A percentile compares a stretch with the other conserved stretches of the same genome.
phyloP scores from a whole-genome alignment of 2,113 vertebrate genomes.

The Edolisoma coerulescens region DNA sequence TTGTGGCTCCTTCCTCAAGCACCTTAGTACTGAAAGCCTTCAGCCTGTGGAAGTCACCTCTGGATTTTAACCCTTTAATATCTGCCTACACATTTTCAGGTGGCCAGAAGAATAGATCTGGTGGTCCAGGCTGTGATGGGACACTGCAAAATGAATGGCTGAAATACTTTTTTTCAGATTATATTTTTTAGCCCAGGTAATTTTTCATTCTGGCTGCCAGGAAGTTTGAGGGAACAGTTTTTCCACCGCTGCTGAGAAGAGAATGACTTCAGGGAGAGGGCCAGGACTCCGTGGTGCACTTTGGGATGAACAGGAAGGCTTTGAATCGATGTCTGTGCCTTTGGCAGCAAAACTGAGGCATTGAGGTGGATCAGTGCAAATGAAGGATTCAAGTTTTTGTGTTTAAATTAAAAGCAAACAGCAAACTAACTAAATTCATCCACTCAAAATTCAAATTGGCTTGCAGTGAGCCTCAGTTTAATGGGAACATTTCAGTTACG shows the following conservation, averaged over 20 bases:
- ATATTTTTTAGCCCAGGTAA: not conserved
- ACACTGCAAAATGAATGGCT: not conserved
- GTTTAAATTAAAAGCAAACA: conserved; percentile 12
- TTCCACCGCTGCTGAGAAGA: not conserved
- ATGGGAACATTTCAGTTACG: not conserved
- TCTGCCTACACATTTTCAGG: rapidly evolving
- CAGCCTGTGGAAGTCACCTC: not conserved
- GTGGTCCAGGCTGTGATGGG: rapidly evolving
- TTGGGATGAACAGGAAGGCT: not conserved
- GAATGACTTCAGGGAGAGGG: not conserved
- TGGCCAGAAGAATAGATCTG: not conserved
- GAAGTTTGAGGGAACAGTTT: not conserved
- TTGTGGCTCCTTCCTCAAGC: not conserved
- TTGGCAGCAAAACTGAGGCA: not conserved
- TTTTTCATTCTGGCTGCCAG: not conserved
- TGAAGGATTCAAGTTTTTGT: not conserved
- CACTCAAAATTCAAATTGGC: not conserved
- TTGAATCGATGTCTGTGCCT: not conserved
- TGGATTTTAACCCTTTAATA: not conserved
- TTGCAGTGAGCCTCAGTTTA: not conserved
- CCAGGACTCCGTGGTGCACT: not conserved
- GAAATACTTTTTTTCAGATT: not conserved
- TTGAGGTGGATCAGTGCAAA: not conserved
- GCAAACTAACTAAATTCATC: not conserved
- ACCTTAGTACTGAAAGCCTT: not conserved